Conservation (phyloP, 2,797 vertebrate genomes). For the Sebastes umbrosus region DNA sequence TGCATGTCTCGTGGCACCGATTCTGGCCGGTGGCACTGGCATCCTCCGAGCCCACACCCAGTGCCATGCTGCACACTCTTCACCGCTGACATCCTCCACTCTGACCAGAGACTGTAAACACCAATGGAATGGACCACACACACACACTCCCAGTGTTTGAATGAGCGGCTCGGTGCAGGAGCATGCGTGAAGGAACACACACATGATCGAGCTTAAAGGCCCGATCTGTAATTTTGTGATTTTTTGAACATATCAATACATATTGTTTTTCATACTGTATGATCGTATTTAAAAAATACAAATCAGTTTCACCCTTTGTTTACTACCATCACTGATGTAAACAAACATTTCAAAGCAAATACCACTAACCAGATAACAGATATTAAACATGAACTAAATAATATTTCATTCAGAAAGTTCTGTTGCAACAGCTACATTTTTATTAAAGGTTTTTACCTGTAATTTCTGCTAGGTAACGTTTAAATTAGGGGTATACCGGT, state of each 20-base stretch:
- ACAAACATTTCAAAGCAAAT: background rate
- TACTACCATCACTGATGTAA: background rate
- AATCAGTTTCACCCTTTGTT: background rate
- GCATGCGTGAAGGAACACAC: slow-evolving; percentile 7
- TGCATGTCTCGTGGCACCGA: slow-evolving; percentile 56
- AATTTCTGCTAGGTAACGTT: background rate
- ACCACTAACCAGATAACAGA: background rate
- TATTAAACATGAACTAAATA: background rate
- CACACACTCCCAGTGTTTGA: slow-evolving; percentile 49
- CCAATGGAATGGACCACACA: slow-evolving; percentile 65
- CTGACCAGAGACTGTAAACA: slow-evolving; percentile 65
- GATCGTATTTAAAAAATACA: background rate
- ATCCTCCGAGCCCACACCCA: slow-evolving; percentile 81
- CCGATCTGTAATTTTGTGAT: background rate
- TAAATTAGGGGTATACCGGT: too few relatives aligned
- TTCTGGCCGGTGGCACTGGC: slow-evolving; percentile 59
- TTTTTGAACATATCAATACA: background rate
- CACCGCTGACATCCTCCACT: slow-evolving; percentile 60
- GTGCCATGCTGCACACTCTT: slow-evolving; percentile 68
- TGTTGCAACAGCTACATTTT: background rate
- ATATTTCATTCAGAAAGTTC: background rate
- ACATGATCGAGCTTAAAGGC: background rate
- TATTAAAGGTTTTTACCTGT: background rate
- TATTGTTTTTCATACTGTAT: background rate
- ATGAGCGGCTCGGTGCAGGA: slow-evolving; percentile 11